Evolutionary conservation across 1,140 invertebrate genomes (phyloP).

Genomic region (Lysiphlebus fabarum): DNA sequence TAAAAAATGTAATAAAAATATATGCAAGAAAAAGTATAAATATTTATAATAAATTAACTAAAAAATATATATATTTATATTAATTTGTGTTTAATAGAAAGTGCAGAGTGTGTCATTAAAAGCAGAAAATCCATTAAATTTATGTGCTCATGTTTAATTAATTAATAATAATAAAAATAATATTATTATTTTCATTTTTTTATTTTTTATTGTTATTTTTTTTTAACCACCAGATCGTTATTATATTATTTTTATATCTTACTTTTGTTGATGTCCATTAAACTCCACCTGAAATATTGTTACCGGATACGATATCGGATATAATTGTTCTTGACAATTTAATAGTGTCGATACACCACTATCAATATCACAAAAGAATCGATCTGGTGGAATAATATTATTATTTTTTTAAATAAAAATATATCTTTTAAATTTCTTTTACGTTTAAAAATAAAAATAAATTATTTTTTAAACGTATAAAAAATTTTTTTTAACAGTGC

Average conservation of each 20-base stretch:
- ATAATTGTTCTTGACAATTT: slow-evolving; percentile 13
- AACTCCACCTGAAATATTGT: neutral
- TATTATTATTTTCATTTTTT: slow-evolving; percentile 14
- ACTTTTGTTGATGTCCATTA: neutral
- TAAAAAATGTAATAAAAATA: slow-evolving; percentile 54
- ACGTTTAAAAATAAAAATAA: neutral
- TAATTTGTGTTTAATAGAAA: slow-evolving; percentile 23
- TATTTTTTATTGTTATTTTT: slow-evolving; percentile 4
- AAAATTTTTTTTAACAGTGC: neutral
- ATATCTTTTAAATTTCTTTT: neutral
- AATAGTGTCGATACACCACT: slow-evolving; percentile 18
- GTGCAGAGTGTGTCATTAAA: slow-evolving; percentile 26
- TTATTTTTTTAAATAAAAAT: slow-evolving; percentile 10
- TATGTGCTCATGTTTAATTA: no score
- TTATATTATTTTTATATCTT: neutral
- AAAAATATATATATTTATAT: slow-evolving; percentile 27
- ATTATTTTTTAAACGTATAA: neutral
- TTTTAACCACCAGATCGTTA: neutral
- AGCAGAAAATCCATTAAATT: slow-evolving; percentile 7
- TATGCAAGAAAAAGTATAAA: slow-evolving; percentile 49
- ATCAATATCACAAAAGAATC: slow-evolving; percentile 27
- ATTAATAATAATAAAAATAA: neutral
- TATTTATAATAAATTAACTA: slow-evolving; percentile 28
- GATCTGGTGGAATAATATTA: slow-evolving; percentile 26
- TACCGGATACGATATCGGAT: slow-evolving; percentile 6